Conservation (phyloP, 2,888 invertebrate genomes). For the Adineta ricciae region DNA sequence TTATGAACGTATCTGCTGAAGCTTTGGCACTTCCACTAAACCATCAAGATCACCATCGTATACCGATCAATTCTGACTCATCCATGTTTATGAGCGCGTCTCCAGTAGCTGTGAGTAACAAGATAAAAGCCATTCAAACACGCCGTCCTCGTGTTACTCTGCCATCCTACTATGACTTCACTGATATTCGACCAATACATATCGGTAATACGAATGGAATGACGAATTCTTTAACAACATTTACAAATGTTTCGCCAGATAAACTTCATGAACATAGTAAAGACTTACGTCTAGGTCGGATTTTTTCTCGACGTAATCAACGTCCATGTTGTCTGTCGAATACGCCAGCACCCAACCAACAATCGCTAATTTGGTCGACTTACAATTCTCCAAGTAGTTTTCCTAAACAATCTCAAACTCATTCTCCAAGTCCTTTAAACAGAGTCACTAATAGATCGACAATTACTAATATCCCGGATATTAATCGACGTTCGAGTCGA, state of each 20-base stretch:
- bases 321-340: neutral
- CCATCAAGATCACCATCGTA: neutral
- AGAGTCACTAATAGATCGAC: neutral
- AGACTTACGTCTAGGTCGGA: neutral
- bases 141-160: neutral
- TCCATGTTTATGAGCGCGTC: neutral
- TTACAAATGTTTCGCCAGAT: neutral
- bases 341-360: neutral
- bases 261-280: neutral
- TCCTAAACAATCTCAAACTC: neutral
- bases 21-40: neutral
- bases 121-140: neutral
- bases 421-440: neutral
- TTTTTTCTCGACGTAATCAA: neutral
- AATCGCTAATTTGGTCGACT: neutral
- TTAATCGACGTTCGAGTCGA: neutral
- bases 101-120: neutral
- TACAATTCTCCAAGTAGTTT: neutral
- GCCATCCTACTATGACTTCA: neutral
- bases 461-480: neutral
- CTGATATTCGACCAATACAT: neutral
- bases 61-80: neutral
- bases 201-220: neutral
- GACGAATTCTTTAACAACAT: neutral
- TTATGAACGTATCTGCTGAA: neutral